Evolutionary conservation across 2,888 invertebrate genomes (phyloP).

Genomic region (Matsumyia berberina): DNA sequence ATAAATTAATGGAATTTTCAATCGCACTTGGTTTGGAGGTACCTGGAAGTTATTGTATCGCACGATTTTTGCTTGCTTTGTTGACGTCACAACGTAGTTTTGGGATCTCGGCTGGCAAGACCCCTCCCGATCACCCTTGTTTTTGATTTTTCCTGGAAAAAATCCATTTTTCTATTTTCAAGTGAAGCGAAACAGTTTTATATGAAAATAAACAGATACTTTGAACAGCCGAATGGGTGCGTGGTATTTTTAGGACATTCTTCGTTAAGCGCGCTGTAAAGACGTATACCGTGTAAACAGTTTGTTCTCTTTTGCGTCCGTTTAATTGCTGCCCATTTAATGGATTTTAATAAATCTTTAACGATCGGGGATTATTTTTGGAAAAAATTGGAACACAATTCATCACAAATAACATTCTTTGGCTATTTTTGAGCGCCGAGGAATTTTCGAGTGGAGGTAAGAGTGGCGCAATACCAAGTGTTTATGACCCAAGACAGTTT

Average conservation of each 20-base stretch:
- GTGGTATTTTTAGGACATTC: conserved; percentile 67
- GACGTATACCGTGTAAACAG: conserved; percentile 18
- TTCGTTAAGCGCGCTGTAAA: conserved; percentile 40
- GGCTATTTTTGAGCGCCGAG: conserved; percentile 2
- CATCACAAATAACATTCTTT: conserved; percentile 63
- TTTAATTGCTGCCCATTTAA: conserved; percentile 66
- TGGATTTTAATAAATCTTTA: conserved; percentile 70
- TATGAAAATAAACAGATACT: conserved; percentile 73
- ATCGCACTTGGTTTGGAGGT: neutral
- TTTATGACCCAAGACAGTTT: too few species aligned
- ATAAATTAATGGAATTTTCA: conserved; percentile 1
- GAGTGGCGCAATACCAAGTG: neutral
- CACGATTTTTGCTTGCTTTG: neutral
- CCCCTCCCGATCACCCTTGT: too few species aligned
- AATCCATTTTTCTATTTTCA: conserved; percentile 40
- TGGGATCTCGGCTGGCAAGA: too few species aligned
- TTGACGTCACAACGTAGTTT: conserved; percentile 47
- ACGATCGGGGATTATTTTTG: conserved; percentile 38
- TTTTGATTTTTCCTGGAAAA: conserved; percentile 42
- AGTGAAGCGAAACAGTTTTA: conserved; percentile 59
- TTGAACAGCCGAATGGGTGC: conserved; percentile 39
- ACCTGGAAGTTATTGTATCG: conserved; percentile 42
- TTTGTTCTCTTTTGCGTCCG: too few species aligned
- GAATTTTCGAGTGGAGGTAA: conserved; percentile 14
- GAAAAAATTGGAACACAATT: conserved; percentile 43